phyloP scores from a whole-genome alignment of 53 echinoderm and acorn worm genomes.

The Patiria pectinifera region DNA sequence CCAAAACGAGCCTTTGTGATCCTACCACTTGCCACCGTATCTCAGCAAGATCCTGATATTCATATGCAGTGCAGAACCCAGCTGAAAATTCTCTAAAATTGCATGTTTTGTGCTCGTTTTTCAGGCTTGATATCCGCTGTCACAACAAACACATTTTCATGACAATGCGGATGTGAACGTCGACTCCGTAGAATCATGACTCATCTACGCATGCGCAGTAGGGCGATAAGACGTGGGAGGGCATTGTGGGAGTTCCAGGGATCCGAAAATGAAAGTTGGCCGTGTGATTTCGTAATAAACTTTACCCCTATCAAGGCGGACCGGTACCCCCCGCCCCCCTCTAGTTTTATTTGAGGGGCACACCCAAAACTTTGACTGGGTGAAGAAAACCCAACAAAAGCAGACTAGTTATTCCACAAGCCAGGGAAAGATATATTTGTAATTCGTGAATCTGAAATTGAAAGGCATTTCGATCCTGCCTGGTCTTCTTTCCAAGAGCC shows the following conservation, averaged over 20 bases:
- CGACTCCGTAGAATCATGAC: conserved; percentile 1
- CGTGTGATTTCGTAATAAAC: not conserved
- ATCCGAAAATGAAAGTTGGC: conserved; percentile 41
- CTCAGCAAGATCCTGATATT: conserved; percentile 12
- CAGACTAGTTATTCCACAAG: too few relatives aligned
- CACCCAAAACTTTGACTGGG: too few relatives aligned
- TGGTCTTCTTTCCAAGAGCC: too few relatives aligned
- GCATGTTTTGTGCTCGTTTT: conserved; percentile 55
- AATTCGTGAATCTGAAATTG: too few relatives aligned
- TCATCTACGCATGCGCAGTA: conserved; percentile 50
- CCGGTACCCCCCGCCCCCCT: too few relatives aligned
- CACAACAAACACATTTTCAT: conserved; percentile 39
- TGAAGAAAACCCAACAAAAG: too few relatives aligned
- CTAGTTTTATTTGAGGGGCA: not conserved
- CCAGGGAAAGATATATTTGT: too few relatives aligned
- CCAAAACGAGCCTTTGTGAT: not conserved
- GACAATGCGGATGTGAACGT: conserved; percentile 61
- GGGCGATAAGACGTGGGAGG: not conserved
- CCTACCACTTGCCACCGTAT: conserved; percentile 4
- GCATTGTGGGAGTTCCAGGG: conserved; percentile 65
- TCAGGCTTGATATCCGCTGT: not conserved
- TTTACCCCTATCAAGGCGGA: too few relatives aligned
- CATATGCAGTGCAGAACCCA: conserved; percentile 51
- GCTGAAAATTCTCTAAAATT: conserved; percentile 40
- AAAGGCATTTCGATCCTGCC: too few relatives aligned